Base-by-base conservation (phyloP, 2,888 invertebrate genomes). In the Gisinianus flammeolus region DNA sequence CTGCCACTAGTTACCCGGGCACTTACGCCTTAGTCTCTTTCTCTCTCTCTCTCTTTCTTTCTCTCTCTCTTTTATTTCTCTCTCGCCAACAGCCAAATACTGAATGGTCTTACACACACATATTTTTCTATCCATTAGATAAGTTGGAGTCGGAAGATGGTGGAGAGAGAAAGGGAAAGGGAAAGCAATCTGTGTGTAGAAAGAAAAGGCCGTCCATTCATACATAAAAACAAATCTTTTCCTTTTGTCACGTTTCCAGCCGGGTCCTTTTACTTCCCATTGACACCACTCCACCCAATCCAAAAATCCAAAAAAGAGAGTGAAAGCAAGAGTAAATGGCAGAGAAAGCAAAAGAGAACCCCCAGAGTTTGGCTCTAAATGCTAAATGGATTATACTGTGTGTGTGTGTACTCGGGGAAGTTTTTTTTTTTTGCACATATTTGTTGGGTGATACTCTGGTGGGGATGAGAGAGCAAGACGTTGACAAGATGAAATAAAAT, bases 201-300 rank as follows among this genome's bases (percentile, higher is more conserved):
- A 44, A 12, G 52, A 44, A 8, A 44, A 44, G 52, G 16, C 52
- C 16, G 52, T 44, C 8, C 52, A 44, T 44, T 8, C 8, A 8
- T 44, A 44, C 16, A 44, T 44, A 44, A 16, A 44, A 66, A 66
- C n/a, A 66, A 5, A 6, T 22, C 66, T 66, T 8, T 3, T 10
- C 19, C 35, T 68, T 68, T 68, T 68, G 68, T 33, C 68, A 68
- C 19, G 33, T 35, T 68, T 68, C 68, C 68, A 68, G 66, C 16
- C n/a, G n/a, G 19, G 26, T 28, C 66, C 2, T 62, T 62, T 12
- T 62, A 24, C 62, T 62, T 62, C 22, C 19, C 30, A 28, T 4
- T 28, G 3, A 16, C 66, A 66, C 66, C 28, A 8, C 66, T 30
- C 28, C 16, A 19, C 1, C 28, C 66, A 31, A 66, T 30, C 31